Conservation (phyloP, 2,113 vertebrate genomes). For the Tonatia bakeri region DNA sequence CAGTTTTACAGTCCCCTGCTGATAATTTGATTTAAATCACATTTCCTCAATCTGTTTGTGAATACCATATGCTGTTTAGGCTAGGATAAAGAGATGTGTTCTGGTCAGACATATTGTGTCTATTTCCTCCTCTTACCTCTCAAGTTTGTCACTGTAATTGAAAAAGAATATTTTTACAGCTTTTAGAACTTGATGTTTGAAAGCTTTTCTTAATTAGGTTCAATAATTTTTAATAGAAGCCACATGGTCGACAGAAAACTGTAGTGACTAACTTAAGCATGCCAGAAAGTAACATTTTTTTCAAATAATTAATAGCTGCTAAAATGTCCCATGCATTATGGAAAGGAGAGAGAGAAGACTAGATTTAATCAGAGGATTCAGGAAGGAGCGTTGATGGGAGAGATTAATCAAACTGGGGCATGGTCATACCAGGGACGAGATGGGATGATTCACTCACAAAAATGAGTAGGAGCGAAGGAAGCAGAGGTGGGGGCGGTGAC, state of each 20-base stretch:
- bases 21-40: slow-evolving; percentile 66
- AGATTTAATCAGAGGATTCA: slow-evolving; percentile 62
- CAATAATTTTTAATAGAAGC: slow-evolving; percentile 35
- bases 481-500: not conserved
- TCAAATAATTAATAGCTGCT: slow-evolving; percentile 46
- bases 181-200: slow-evolving; percentile 18
- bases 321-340: slow-evolving; percentile 18
- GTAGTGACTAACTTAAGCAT: not conserved
- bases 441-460: slow-evolving; percentile 34
- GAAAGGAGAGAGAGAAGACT: not conserved
- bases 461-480: not conserved
- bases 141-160: not conserved
- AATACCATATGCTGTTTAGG: slow-evolving; percentile 30
- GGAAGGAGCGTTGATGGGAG: slow-evolving; percentile 47
- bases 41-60: slow-evolving; percentile 58
- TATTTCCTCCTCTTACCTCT: not conserved
- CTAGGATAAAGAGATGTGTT: not conserved
- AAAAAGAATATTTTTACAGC: not conserved
- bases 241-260: not conserved
- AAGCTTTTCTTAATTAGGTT: slow-evolving; percentile 8
- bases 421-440: slow-evolving; percentile 9
- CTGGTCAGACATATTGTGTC: slow-evolving; percentile 23
- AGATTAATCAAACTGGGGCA: slow-evolving; percentile 55
- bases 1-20: slow-evolving; percentile 36
- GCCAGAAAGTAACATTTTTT: slow-evolving; percentile 28